A percentile compares a stretch with the other conserved stretches of the same genome.
These are phyloP conservation scores for Microtus oregoni DNA, from an alignment of 2,113 vertebrate genomes.

Conservation along the genomic window DNA sequence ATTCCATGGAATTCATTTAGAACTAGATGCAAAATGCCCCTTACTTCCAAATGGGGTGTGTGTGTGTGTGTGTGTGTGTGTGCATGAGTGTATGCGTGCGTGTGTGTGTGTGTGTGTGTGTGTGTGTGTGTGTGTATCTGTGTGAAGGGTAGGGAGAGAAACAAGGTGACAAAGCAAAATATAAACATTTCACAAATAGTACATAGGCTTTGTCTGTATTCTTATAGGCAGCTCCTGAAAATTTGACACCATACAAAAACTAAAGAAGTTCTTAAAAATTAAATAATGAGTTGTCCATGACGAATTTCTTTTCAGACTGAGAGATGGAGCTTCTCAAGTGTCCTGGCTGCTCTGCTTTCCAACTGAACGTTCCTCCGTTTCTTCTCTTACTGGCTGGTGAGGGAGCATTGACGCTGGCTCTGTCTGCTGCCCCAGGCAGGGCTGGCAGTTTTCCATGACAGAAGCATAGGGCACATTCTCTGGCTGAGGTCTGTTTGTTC, in stretches of 20 bases:
- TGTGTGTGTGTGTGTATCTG: neutral
- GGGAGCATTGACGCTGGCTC: neutral
- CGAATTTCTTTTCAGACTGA: neutral
- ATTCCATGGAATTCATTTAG: neutral
- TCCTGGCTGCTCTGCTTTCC: neutral
- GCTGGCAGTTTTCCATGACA: neutral
- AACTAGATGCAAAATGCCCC: neutral
- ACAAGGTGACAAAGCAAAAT: constrained; percentile 7
- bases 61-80: neutral
- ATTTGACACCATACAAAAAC: neutral
- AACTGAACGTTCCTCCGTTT: neutral
- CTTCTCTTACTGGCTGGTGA: neutral
- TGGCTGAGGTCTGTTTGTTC: neutral
- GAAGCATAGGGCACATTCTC: neutral
- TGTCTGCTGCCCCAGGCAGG: neutral
- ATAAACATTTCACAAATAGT: neutral
- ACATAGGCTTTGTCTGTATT: neutral
- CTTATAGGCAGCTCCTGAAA: neutral
- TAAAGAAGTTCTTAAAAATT: too few relatives aligned
- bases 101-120: too few relatives aligned
- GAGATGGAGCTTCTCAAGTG: neutral
- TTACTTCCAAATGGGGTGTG: neutral
- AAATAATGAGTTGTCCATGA: neutral
- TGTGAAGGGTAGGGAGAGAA: neutral
- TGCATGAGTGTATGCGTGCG: accelerated